A percentile compares a stretch with the other conserved stretches of the same genome.
Conservation (phyloP, 2,113 vertebrate genomes). For the Corythornis madagascariensis region DNA sequence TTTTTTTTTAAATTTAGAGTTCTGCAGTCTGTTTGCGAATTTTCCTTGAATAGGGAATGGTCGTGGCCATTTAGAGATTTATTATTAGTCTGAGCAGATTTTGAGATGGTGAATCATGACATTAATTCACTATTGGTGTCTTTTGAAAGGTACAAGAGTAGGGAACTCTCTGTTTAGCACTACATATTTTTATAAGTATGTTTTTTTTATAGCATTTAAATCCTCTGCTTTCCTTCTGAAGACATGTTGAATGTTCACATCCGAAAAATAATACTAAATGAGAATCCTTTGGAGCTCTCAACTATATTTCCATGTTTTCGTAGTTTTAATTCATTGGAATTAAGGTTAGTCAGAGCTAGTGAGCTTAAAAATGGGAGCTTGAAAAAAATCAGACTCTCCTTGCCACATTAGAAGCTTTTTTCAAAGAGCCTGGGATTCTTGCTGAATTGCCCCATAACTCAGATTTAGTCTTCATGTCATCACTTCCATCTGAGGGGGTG, state of each 20-base stretch:
- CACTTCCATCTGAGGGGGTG: not conserved
- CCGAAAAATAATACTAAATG: not conserved
- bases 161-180: not conserved
- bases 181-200: not conserved
- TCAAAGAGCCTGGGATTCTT: not conserved
- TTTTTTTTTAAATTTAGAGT: not conserved
- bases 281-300: not conserved
- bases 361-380: not conserved
- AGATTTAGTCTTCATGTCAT: slow-evolving; percentile 16
- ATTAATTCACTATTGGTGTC: not conserved
- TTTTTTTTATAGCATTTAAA: not conserved
- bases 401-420: not conserved
- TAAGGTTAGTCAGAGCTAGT: not conserved
- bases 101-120: not conserved
- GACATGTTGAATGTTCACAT: not conserved
- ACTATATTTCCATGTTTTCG: not conserved
- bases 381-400: not conserved
- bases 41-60: not conserved
- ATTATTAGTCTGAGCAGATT: not conserved
- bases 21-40: not conserved
- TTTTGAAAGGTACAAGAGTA: not conserved
- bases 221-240: not conserved
- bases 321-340: not conserved
- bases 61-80: not conserved
- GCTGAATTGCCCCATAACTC: not conserved